Evolutionary conservation across 2,888 invertebrate species (phyloP).

Genomic region (Troglohyphantes excavatus): DNA sequence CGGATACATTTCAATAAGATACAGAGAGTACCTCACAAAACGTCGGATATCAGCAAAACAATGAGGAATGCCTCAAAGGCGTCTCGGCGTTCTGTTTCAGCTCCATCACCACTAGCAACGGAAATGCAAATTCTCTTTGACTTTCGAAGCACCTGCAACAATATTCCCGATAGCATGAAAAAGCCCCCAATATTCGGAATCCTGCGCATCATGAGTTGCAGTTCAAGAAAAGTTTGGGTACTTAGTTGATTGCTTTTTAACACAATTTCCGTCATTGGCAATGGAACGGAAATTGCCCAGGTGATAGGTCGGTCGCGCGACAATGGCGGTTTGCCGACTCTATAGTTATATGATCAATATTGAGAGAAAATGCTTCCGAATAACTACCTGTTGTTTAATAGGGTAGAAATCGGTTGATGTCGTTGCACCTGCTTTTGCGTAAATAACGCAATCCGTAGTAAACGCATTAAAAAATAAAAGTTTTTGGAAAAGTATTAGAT

Average conservation of each 20-base stretch:
- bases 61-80: constrained; percentile 41
- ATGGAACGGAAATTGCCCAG: constrained; percentile 74
- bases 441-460: too few species aligned
- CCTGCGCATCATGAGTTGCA: constrained; percentile 1
- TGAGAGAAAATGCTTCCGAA: constrained; percentile 58
- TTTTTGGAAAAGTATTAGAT: too few species aligned
- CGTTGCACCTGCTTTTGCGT: constrained; percentile 8
- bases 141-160: constrained; percentile 61
- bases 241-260: constrained; percentile 73
- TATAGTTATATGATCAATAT: constrained; percentile 65
- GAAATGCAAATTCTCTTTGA: constrained; percentile 59
- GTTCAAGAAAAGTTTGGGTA: constrained; percentile 17
- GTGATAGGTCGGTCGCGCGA: constrained; percentile 37
- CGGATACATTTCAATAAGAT: constrained; percentile 46
- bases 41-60: constrained; percentile 61
- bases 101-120: constrained; percentile 64
- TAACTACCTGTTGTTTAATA: constrained; percentile 63
- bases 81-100: constrained; percentile 33
- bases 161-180: constrained; percentile 49
- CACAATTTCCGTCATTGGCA: constrained; percentile 74
- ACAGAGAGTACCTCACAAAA: constrained; percentile 2
- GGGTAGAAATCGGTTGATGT: constrained; percentile 27
- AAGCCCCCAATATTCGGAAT: constrained; percentile 20
- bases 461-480: too few species aligned
- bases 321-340: background rate